A percentile compares a stretch with the other conserved stretches of the same genome.
Conservation (phyloP, 2,888 invertebrate genomes). For the Mesorhabditis spiculigera region DNA sequence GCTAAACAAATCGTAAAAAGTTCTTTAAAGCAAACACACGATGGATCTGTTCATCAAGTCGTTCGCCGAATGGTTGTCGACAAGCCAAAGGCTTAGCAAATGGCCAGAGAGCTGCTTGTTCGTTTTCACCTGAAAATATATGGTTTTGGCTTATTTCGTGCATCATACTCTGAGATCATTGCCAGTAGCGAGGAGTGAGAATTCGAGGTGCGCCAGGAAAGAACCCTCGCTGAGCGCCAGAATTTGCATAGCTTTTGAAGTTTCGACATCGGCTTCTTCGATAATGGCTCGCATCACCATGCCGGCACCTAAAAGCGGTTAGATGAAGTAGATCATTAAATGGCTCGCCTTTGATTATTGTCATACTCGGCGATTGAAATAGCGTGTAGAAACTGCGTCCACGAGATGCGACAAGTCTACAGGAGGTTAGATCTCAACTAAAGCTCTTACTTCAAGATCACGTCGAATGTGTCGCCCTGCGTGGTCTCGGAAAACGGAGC, state of each 20-base stretch:
- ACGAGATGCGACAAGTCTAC: constrained; percentile 87
- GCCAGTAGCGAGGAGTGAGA: constrained; percentile 80
- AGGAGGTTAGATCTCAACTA: constrained; percentile 66
- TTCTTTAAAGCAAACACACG: constrained; percentile 23
- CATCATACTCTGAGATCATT: constrained; percentile 70
- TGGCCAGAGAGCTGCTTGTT: constrained; percentile 82
- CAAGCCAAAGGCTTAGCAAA: constrained; percentile 90
- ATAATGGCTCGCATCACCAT: constrained; percentile 93
- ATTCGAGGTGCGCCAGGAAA: constrained; percentile 82
- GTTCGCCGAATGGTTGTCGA: constrained; percentile 70
- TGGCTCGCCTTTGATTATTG: constrained; percentile 83
- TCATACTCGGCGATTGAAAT: constrained; percentile 89
- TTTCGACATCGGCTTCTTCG: constrained; percentile 89
- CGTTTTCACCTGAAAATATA: constrained; percentile 63
- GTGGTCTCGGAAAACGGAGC: constrained; percentile 99
- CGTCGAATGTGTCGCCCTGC: constrained; percentile 81
- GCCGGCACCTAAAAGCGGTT: constrained; percentile 69
- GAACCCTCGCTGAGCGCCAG: constrained; percentile 94
- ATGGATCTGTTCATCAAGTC: constrained; percentile 49
- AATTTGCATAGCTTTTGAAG: constrained; percentile 85
- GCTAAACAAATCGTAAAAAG: constrained; percentile 66
- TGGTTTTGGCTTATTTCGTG: constrained; percentile 66
- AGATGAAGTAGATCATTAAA: not conserved
- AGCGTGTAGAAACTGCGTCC: constrained; percentile 86
- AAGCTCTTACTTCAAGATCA: constrained; percentile 23